Conservation (phyloP, 2,797 vertebrate genomes). For the Malurus splendens region DNA sequence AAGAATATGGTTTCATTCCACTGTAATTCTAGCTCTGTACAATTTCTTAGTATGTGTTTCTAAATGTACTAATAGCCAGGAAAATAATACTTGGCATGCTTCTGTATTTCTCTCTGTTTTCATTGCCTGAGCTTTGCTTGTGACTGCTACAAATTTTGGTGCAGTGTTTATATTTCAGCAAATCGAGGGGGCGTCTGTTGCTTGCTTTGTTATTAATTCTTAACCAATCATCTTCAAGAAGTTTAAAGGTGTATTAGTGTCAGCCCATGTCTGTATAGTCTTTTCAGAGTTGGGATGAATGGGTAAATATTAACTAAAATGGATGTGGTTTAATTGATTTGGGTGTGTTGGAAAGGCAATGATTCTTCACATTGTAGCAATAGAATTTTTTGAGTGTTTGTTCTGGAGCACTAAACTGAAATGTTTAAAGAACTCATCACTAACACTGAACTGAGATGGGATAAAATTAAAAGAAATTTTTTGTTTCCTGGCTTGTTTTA, state of each 20-base stretch:
- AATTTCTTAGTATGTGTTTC: neutral
- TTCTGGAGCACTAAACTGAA: neutral
- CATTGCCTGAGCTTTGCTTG: neutral
- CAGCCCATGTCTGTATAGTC: neutral
- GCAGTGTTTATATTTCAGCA: neutral
- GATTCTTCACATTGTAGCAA: neutral
- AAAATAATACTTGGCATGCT: neutral
- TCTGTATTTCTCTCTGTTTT: neutral
- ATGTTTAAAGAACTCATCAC: neutral
- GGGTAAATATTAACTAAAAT: neutral
- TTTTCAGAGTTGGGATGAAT: neutral
- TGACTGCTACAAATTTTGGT: neutral
- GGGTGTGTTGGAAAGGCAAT: neutral
- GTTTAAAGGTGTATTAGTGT: neutral
- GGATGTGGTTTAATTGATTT: neutral
- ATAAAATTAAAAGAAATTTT: neutral
- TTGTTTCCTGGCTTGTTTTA: neutral
- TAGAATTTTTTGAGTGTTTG: neutral
- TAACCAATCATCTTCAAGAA: neutral
- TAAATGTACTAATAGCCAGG: neutral
- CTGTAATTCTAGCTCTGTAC: neutral
- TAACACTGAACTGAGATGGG: neutral
- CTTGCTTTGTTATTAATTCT: neutral
- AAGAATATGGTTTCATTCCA: neutral
- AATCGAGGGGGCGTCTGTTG: accelerated